Conservation (phyloP, 2,797 vertebrate genomes). For the Notolepis coatsorum region DNA sequence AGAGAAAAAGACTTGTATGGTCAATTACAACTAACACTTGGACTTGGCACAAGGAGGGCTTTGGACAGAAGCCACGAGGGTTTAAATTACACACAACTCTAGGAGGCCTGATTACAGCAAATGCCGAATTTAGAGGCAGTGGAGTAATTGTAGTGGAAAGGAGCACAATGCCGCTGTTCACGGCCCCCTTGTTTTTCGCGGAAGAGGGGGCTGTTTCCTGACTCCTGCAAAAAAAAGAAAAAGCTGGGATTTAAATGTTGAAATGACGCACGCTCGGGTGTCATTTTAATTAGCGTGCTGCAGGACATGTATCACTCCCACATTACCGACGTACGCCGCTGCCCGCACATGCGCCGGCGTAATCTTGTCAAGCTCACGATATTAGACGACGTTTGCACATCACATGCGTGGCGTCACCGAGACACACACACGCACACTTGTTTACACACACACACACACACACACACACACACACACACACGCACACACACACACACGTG, state of each 20-base stretch:
- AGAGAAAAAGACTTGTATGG: conserved; percentile 72
- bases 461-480: conserved; percentile 16
- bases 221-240: conserved; percentile 26
- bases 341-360: no score
- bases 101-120: conserved; percentile 74
- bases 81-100: conserved; percentile 76
- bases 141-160: conserved; percentile 57
- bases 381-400: no score
- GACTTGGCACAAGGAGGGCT: conserved; percentile 73
- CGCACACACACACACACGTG: conserved; percentile 11
- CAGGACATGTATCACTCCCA: conserved; percentile 33
- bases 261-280: conserved; percentile 45
- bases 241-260: conserved; percentile 42
- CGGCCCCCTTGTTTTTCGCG: conserved; percentile 58
- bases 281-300: conserved; percentile 39
- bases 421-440: conserved; percentile 14
- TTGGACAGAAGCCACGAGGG: conserved; percentile 77
- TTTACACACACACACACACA: conserved; percentile 17
- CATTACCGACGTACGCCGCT: not conserved
- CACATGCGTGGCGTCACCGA: no score
- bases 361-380: no score
- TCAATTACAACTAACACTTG: conserved; percentile 78
- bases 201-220: conserved; percentile 39
- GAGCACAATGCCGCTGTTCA: conserved; percentile 64
- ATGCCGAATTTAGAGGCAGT: conserved; percentile 67